Evolutionary conservation across 2,888 invertebrate species (phyloP).

Genomic region (Iphiclides podalirius): DNA sequence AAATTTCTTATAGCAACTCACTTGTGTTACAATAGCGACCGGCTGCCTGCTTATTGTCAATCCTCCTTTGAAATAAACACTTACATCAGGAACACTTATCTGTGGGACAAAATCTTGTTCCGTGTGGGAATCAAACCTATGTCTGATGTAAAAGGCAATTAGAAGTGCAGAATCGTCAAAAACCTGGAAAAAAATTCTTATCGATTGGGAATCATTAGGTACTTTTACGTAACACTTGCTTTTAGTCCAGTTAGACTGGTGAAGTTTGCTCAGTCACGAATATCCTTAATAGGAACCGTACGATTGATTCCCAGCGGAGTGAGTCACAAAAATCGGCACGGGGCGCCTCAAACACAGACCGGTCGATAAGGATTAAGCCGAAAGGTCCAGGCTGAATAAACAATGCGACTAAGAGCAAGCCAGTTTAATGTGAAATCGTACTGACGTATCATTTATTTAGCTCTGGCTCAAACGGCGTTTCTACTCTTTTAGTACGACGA

Average conservation of each 20-base stretch:
- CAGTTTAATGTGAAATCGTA: conserved; percentile 50
- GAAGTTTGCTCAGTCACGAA: neutral
- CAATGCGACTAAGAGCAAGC: conserved; percentile 49
- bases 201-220: too few relatives aligned
- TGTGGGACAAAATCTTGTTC: neutral
- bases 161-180: neutral
- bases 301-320: conserved; percentile 20
- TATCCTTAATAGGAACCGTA: neutral
- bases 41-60: too few relatives aligned
- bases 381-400: conserved; percentile 65
- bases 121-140: neutral
- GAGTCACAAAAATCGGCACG: conserved; percentile 28
- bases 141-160: neutral
- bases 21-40: too few relatives aligned
- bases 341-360: conserved; percentile 36
- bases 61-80: too few relatives aligned
- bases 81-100: too few relatives aligned
- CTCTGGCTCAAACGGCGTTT: conserved; percentile 28
- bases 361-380: conserved; percentile 64
- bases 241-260: neutral
- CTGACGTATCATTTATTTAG: conserved; percentile 41
- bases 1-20: too few relatives aligned
- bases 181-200: too few relatives aligned
- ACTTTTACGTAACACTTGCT: too few relatives aligned
- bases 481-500: neutral